A percentile compares a stretch with the other conserved stretches of the same genome.
Conservation (phyloP, 2,113 vertebrate genomes). For the Siniperca knerii region DNA sequence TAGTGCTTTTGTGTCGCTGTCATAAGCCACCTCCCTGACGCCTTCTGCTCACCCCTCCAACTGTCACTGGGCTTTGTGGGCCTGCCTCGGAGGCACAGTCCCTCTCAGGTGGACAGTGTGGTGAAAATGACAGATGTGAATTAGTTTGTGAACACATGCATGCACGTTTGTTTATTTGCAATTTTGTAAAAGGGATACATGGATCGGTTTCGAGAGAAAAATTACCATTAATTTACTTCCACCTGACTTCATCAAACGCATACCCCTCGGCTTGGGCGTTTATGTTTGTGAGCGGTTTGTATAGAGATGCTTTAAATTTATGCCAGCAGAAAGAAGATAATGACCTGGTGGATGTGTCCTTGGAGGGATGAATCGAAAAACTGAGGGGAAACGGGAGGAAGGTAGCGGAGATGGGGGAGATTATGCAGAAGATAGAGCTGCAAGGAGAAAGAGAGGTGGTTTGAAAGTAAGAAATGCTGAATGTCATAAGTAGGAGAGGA, state of each 20-base stretch:
- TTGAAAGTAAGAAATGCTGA: constrained; percentile 32
- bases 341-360: constrained; percentile 62
- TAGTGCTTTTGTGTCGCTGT: constrained; percentile 69
- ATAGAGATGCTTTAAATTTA: constrained; percentile 48
- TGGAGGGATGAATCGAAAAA: constrained; percentile 52
- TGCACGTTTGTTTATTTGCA: not conserved
- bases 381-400: constrained; percentile 35
- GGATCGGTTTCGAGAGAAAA: not conserved
- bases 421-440: constrained; percentile 44
- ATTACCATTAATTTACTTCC: constrained; percentile 23
- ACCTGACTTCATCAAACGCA: constrained; percentile 41
- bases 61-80: constrained; percentile 36
- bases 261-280: constrained; percentile 18
- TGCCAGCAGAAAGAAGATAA: constrained; percentile 56
- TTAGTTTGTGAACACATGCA: not conserved
- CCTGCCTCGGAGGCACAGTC: not conserved
- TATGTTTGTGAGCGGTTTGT: constrained; percentile 26
- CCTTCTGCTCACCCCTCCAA: constrained; percentile 30
- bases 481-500: constrained; percentile 14
- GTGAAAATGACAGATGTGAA: constrained; percentile 32
- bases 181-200: not conserved
- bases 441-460: constrained; percentile 30
- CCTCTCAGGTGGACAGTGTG: constrained; percentile 27
- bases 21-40: constrained; percentile 64
- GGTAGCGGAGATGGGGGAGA: constrained; percentile 35